Conservation (phyloP, 2,888 invertebrate genomes). For the Mechanitis mazaeus region DNA sequence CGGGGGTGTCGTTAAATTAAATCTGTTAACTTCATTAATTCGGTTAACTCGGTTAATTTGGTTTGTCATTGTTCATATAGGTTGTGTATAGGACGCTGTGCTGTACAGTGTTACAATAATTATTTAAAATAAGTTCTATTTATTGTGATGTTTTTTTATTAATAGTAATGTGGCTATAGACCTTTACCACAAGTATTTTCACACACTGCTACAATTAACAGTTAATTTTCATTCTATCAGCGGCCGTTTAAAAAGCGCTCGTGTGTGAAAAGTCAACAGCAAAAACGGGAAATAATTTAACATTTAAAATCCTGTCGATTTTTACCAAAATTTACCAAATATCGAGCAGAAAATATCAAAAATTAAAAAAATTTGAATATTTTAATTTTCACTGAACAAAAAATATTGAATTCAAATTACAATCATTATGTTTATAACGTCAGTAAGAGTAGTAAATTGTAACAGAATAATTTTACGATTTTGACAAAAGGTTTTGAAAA, state of each 20-base stretch:
- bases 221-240: not conserved
- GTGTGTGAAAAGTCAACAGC: not conserved
- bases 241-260: not conserved
- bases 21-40: not conserved
- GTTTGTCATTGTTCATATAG: slow-evolving; percentile 32
- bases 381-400: not conserved
- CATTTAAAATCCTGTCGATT: slow-evolving; percentile 5
- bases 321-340: slow-evolving; percentile 7
- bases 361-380: not conserved
- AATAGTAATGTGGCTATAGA: slow-evolving; percentile 29
- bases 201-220: not conserved
- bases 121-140: slow-evolving; percentile 55
- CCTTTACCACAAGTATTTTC: slow-evolving; percentile 1
- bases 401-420: not conserved
- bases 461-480: no score
- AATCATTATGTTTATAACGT: no score
- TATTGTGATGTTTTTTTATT: slow-evolving; percentile 59
- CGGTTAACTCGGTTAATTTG: slow-evolving; percentile 11
- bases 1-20: slow-evolving; percentile 12
- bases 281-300: slow-evolving; percentile 5
- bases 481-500: no score
- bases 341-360: not conserved
- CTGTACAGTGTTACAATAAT: slow-evolving; percentile 40
- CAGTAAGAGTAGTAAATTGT: no score
- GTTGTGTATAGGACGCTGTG: slow-evolving; percentile 55